Base-by-base conservation (phyloP, 1,140 invertebrate genomes). In the Drosophila serrata region DNA sequence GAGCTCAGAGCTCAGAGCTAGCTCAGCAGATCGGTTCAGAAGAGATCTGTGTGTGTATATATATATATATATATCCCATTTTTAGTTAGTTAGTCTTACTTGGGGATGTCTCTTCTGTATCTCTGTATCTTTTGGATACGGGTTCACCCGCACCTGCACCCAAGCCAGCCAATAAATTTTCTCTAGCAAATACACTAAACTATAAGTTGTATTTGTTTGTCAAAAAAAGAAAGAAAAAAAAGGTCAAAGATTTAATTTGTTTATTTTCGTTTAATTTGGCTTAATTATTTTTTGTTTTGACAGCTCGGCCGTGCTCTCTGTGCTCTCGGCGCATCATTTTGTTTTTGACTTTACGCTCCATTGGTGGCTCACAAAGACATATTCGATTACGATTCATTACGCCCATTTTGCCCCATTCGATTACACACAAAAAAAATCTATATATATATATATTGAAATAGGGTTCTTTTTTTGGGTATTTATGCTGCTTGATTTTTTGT, bases 1-100 rank as follows among this genome's bases (percentile, higher is more conserved):
- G 22, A 53, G 19, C 51, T 49, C 27, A 11, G 43, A 53, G 33
- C 51, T 37, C 33, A 37, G 39, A 67, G 67, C 61, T 46, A 49
- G 51, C 62, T 49, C 53, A 74, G 35, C 61, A 43, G 42, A 79
- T 57, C 62, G 48, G 48, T 33, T 37, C 53, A 58, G 60, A n/a
- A n/a, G n/a, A n/a, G n/a, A 27, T 49, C 15, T 64, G 24, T 27
- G 35, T 48, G 53, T 62, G 61, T 49, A 15, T 58, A 8, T 65
- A 17, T 49, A 15, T 75, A 17, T 72, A 22, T 62, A 11, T 68
- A 45, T 74, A 35, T 73, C 27, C 75, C 53, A 68, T 76, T 77
- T 57, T 67, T 75, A 69, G 75, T 77, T 81, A 85, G 73, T 77
- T 58, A 64, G 65, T 46, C 75, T 78, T 77, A 69, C 74, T 78